Percentiles rank a stretch among this genome's conserved stretches.
phyloP scores from a whole-genome alignment of 2,888 invertebrate species.

The Pseudeuparius sepicola region DNA sequence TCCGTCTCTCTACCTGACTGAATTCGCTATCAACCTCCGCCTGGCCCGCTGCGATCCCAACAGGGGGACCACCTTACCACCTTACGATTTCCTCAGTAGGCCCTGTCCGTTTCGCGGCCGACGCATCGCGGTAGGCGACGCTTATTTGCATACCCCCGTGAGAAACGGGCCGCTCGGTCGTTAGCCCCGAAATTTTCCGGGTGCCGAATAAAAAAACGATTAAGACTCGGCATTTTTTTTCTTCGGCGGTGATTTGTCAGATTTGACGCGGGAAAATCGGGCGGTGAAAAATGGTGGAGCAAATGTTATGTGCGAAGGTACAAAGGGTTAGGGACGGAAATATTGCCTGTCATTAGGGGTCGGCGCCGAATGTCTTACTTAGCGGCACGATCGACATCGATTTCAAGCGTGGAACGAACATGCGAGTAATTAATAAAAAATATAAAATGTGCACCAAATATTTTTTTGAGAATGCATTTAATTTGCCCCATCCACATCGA shows the following conservation, averaged over 20 bases:
- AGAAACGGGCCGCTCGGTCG: conserved; percentile 32
- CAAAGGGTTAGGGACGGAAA: conserved; percentile 6
- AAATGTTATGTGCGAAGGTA: conserved; percentile 16
- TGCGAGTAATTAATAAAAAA: too few species aligned
- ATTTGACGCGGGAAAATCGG: conserved; percentile 29
- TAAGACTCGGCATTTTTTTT: conserved; percentile 23
- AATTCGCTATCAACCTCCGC: conserved; percentile 12
- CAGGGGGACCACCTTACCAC: conserved; percentile 22
- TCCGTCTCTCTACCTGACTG: conserved; percentile 14
- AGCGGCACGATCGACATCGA: too few species aligned
- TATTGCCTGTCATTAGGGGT: too few species aligned
- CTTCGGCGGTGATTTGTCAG: conserved; percentile 27
- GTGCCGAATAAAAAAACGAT: conserved; percentile 31
- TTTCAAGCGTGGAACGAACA: too few species aligned
- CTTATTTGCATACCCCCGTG: conserved; percentile 34
- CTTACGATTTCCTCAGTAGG: conserved; percentile 13
- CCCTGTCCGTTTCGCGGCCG: conserved; percentile 4
- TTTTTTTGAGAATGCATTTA: too few species aligned
- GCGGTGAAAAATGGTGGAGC: too few species aligned
- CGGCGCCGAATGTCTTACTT: too few species aligned
- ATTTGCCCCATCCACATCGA: too few species aligned
- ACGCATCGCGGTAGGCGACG: too few species aligned
- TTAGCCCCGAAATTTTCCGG: conserved; percentile 23
- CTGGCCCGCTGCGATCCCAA: conserved; percentile 21
- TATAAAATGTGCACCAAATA: too few species aligned